Evolutionary conservation across 2,113 vertebrate genomes (phyloP).

Genomic region (Connochaetes taurinus): DNA sequence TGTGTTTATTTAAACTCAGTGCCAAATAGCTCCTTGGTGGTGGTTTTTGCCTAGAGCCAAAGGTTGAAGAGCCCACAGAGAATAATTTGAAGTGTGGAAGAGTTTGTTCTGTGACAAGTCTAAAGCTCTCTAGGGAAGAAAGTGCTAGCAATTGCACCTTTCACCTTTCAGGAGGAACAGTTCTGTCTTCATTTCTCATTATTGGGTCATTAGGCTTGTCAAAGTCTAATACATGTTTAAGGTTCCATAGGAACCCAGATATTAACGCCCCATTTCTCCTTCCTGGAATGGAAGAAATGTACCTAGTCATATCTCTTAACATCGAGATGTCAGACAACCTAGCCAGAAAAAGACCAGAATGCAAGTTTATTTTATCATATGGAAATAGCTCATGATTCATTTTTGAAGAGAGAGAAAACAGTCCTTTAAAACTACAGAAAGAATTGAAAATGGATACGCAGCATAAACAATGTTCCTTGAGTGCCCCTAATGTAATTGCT

Average conservation of each 20-base stretch:
- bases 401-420: not conserved
- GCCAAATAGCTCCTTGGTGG: constrained; percentile 42
- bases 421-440: not conserved
- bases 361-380: not conserved
- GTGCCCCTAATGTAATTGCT: not conserved
- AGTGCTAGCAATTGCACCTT: not conserved
- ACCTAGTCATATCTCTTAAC: not conserved
- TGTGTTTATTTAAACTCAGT: constrained; percentile 63
- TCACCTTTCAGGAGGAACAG: not conserved
- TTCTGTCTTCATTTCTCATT: constrained; percentile 13
- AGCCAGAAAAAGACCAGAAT: not conserved
- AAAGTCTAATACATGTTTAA: constrained; percentile 17
- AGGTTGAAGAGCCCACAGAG: not conserved
- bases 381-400: not conserved
- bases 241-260: not conserved
- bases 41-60: constrained; percentile 27
- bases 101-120: not conserved
- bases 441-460: not conserved
- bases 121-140: not conserved
- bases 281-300: not conserved
- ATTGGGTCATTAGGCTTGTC: not conserved
- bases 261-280: not conserved
- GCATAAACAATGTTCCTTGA: not conserved
- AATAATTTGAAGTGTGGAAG: constrained; percentile 30
- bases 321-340: not conserved